These are phyloP conservation scores for Noturus placidus DNA, from an alignment of 2,113 vertebrate genomes.

Conservation along the genomic window DNA sequence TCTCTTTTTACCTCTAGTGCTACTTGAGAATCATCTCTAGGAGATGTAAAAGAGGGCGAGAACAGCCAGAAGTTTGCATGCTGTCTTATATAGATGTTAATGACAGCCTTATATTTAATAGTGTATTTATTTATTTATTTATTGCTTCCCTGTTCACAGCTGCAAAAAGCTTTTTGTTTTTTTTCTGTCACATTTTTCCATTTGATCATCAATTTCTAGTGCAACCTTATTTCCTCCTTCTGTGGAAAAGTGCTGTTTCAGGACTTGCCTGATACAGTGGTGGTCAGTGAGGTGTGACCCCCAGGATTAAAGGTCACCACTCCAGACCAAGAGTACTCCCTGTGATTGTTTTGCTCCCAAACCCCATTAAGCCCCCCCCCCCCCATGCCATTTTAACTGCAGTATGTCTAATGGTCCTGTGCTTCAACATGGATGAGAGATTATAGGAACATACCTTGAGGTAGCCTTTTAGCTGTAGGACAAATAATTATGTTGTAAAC, in stretches of 20 bases:
- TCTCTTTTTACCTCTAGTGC: neutral
- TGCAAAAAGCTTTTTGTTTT: neutral
- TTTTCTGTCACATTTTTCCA: neutral
- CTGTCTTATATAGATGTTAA: neutral
- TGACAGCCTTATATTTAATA: neutral
- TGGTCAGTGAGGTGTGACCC: constrained; percentile 6
- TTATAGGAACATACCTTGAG: neutral
- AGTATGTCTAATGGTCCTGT: neutral
- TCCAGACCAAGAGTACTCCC: neutral
- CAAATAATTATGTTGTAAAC: neutral
- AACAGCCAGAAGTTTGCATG: no score
- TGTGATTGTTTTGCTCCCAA: neutral
- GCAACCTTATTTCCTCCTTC: neutral
- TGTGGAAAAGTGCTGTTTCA: constrained; percentile 17
- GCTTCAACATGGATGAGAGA: neutral
- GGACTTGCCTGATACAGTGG: neutral
- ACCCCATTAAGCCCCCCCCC: no score
- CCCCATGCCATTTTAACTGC: neutral
- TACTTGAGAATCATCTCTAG: neutral
- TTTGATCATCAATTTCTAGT: neutral
- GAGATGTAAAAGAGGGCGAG: neutral
- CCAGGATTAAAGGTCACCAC: constrained; percentile 15
- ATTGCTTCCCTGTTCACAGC: neutral
- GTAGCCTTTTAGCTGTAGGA: neutral
- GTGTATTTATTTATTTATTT: neutral